These are phyloP conservation scores for Unio delphinus DNA, from an alignment of 2,888 invertebrate genomes.

Conservation along the genomic window DNA sequence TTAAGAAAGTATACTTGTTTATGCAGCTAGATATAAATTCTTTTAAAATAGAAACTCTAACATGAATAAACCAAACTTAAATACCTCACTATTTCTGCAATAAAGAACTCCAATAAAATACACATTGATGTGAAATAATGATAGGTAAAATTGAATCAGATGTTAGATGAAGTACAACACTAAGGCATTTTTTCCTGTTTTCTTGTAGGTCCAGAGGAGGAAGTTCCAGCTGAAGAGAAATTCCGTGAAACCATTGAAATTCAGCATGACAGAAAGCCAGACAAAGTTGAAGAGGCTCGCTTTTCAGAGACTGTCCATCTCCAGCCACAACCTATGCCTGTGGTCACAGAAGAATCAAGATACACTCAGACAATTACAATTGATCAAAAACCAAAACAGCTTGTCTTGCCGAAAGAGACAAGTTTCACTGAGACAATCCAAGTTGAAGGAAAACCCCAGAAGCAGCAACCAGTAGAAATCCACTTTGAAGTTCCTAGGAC, in stretches of 20 bases:
- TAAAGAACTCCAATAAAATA: too few relatives aligned
- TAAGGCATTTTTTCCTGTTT: too few relatives aligned
- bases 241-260: conserved; percentile 62
- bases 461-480: conserved; percentile 43
- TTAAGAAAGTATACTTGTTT: too few relatives aligned
- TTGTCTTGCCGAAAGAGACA: conserved; percentile 17
- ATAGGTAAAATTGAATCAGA: too few relatives aligned
- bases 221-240: conserved; percentile 52
- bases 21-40: too few relatives aligned
- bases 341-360: conserved; percentile 44
- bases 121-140: too few relatives aligned
- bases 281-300: conserved; percentile 19
- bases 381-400: conserved; percentile 24
- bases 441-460: conserved; percentile 19
- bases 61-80: too few relatives aligned
- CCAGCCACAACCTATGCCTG: conserved; percentile 19
- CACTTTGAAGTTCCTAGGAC: conserved; percentile 50
- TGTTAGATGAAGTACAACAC: too few relatives aligned
- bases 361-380: conserved; percentile 41
- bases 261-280: conserved; percentile 36
- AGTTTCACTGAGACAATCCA: conserved; percentile 25
- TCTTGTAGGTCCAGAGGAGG: conserved; percentile 50
- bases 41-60: too few relatives aligned
- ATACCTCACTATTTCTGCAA: too few relatives aligned
- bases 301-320: conserved; percentile 37